Evolutionary conservation across 2,113 vertebrate species (phyloP).

Genomic region (Bettongia penicillata): DNA sequence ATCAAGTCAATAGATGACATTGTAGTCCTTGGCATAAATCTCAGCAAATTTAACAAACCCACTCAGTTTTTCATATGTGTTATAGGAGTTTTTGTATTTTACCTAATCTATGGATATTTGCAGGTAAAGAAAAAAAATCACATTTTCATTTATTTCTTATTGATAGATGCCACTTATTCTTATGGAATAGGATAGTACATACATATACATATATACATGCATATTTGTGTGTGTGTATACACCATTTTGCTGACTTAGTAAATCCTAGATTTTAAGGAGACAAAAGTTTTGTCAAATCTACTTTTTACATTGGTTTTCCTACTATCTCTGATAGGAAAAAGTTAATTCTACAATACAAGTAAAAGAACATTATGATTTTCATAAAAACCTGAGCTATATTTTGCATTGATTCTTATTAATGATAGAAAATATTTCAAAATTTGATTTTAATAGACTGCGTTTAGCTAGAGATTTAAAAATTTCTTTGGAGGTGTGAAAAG

Average conservation of each 20-base stretch:
- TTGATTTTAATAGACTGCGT: neutral
- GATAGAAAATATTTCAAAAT: slow-evolving; percentile 11
- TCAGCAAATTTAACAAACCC: slow-evolving; percentile 91
- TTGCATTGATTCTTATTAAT: neutral
- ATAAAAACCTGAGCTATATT: neutral
- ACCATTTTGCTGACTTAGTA: neutral
- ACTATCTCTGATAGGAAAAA: neutral
- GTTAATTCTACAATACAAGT: slow-evolving; percentile 17
- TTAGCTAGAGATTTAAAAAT: neutral
- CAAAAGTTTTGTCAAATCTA: neutral
- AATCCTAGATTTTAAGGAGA: neutral
- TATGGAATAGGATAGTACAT: neutral
- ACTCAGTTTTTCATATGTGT: slow-evolving; percentile 96
- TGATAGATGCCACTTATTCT: neutral
- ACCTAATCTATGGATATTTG: slow-evolving; percentile 97
- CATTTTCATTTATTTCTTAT: slow-evolving; percentile 4
- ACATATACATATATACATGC: neutral
- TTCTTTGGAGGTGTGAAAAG: slow-evolving; percentile 6
- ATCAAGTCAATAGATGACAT: slow-evolving; percentile 97
- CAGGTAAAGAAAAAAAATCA: slow-evolving; percentile 88
- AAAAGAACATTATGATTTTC: neutral
- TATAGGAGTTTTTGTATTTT: slow-evolving; percentile 97
- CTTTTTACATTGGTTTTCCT: slow-evolving; percentile 7
- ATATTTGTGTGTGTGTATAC: neutral
- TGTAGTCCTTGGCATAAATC: slow-evolving; percentile 94